Conservation (phyloP, 2,797 vertebrate species). For the Chaetophractus vellerosus region DNA sequence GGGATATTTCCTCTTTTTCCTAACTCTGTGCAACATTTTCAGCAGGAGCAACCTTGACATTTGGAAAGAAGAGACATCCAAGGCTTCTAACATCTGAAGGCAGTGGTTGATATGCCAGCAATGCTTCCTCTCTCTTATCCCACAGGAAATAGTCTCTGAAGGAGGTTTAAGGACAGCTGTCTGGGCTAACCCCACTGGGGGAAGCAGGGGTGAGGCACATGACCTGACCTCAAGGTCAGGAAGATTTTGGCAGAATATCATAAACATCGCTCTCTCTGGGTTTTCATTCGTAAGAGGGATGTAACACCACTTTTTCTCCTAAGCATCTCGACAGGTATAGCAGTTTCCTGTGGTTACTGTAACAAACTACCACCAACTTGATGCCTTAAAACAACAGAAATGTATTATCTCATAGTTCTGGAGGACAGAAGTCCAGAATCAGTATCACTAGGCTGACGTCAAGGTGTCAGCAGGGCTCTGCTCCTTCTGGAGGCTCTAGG, state of each 20-base stretch:
- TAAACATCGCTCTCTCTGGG: background rate
- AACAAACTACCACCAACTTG: background rate
- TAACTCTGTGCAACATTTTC: background rate
- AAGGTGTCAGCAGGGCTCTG: background rate
- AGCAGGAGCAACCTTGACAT: background rate
- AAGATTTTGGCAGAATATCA: background rate
- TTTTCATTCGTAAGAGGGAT: background rate
- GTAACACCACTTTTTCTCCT: background rate
- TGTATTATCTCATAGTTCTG: background rate
- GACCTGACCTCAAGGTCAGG: background rate
- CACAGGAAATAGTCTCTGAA: background rate
- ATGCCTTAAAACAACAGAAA: background rate
- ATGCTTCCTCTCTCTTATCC: background rate
- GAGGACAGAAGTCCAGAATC: background rate
- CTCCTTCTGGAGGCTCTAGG: background rate
- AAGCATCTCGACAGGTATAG: background rate
- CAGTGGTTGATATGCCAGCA: background rate
- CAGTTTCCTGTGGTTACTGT: background rate
- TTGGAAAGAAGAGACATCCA: background rate
- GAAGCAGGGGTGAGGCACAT: no score
- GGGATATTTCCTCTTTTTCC: constrained; percentile 18
- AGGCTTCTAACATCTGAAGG: constrained; percentile 7
- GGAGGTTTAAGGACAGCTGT: no score
- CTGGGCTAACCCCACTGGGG: background rate
- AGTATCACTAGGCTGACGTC: background rate